Base-by-base conservation (phyloP, 2,113 vertebrate species). In the Panthera tigris region DNA sequence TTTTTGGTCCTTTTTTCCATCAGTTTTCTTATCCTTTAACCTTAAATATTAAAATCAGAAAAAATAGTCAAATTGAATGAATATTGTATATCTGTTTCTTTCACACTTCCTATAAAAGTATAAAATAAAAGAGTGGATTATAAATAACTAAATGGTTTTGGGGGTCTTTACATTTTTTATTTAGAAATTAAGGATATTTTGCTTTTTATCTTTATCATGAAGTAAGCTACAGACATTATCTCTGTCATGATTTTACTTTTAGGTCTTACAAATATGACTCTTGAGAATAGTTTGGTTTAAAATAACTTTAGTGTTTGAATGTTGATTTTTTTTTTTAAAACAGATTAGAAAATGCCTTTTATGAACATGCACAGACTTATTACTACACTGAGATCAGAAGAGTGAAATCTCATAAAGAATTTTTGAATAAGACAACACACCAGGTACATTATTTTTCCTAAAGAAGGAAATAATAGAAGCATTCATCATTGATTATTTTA, bases 361-460 rank as follows among this genome's bases (percentile, higher is more conserved):
- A 99, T 96, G 99, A 99, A 85, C 99, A 99, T 13, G 99, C 99
- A 19, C 99, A 99, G 98, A 99, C 99, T 9, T 99, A 99, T 89
- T 99, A 99, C 98, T 99, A 99, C 73, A 99, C 99, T 0, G 99
- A 99, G 98, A 99, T 99, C 50, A 98, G 99, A 79, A 99, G 99
- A 96, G 99, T 99, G 86, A 99, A 99, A 97, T 99, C 99, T 41
- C 99, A 99, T 96, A 99, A 99, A 97, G 99, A 99, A 97, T 99
- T 99, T 98, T 99, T 99, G 96, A 99, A 99, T 99, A 99, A 99
- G 99, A 99, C 99, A 18, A 99, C 99, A 55, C 99, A 99, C 96
- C 99, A 99, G 99, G 99, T 99, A 98, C 94, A 13, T 29, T 19
- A 45, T 74, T 11, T 88, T 93, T 96, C 82, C 96, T 0, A 87